A percentile compares a stretch with the other conserved stretches of the same genome.
Evolutionary conservation across 1,140 invertebrate species (phyloP).

Genomic region (Drosophila pectinifera): DNA sequence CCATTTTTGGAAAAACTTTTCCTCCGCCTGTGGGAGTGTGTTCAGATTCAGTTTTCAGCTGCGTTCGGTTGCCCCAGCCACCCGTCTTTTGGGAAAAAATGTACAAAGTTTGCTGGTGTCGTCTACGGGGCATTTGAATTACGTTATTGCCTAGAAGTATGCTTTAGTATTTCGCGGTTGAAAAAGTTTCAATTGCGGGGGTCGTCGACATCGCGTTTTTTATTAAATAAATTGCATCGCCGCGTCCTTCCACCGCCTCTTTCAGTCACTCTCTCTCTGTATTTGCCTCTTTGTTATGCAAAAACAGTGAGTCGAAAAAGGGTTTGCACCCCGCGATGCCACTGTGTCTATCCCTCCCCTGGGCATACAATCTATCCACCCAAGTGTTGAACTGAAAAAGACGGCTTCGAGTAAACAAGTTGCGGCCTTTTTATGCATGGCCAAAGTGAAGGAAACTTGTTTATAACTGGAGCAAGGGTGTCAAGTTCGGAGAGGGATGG

Average conservation of each 20-base stretch:
- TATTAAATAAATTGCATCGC: constrained; percentile 78
- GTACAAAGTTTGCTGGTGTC: constrained; percentile 74
- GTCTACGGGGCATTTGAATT: constrained; percentile 71
- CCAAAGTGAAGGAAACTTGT: constrained; percentile 40
- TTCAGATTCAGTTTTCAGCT: constrained; percentile 50
- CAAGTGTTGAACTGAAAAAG: constrained; percentile 55
- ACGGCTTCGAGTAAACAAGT: constrained; percentile 61
- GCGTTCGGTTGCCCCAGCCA: constrained; percentile 35
- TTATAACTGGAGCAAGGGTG: constrained; percentile 40
- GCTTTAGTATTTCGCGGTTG: constrained; percentile 79
- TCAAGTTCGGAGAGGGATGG: background rate
- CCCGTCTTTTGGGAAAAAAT: constrained; percentile 52
- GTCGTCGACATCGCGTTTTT: constrained; percentile 65
- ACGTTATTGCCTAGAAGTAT: constrained; percentile 80
- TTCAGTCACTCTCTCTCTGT: background rate
- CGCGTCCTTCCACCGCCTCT: constrained; percentile 17
- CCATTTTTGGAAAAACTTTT: constrained; percentile 71
- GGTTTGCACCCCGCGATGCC: constrained; percentile 25
- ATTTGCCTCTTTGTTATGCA: constrained; percentile 68
- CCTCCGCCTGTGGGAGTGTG: constrained; percentile 23
- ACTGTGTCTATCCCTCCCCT: constrained; percentile 24
- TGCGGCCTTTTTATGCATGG: constrained; percentile 51
- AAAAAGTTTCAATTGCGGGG: constrained; percentile 81
- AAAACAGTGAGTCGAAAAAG: constrained; percentile 49
- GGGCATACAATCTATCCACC: constrained; percentile 16